Evolutionary conservation across 2,888 invertebrate genomes (phyloP).

Genomic region (Ophioninae sp.): DNA sequence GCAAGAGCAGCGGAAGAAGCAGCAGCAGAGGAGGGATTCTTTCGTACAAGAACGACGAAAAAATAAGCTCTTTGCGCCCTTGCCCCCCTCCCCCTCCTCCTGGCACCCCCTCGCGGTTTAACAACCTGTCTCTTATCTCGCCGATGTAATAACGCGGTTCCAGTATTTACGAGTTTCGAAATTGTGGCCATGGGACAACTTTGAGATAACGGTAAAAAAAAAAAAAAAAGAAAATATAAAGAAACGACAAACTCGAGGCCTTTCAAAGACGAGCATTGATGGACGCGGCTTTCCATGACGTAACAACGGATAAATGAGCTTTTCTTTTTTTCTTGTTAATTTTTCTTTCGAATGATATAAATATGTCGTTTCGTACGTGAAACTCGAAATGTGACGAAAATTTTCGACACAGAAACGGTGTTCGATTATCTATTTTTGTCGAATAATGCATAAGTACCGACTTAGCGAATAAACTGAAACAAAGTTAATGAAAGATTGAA

Average conservation of each 20-base stretch:
- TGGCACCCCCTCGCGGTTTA: constrained; percentile 52
- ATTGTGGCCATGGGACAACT: constrained; percentile 39
- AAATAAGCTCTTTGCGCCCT: constrained; percentile 22
- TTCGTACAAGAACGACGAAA: constrained; percentile 22
- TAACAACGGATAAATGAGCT: background rate
- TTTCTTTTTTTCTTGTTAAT: background rate
- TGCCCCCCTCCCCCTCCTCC: constrained; percentile 1
- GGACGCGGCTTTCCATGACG: background rate
- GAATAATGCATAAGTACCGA: no score
- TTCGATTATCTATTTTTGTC: no score
- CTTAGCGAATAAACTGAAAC: no score
- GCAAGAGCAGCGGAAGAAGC: constrained; percentile 15
- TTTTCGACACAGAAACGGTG: no score
- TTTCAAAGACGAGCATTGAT: constrained; percentile 16
- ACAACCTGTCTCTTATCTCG: constrained; percentile 62
- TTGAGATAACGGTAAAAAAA: constrained; percentile 29
- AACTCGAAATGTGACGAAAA: no score
- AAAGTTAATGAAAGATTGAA: no score
- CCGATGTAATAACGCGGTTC: constrained; percentile 59
- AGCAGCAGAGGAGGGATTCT: constrained; percentile 7
- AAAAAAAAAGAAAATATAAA: background rate
- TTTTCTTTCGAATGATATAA: background rate
- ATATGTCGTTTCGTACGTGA: background rate
- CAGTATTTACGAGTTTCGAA: constrained; percentile 58
- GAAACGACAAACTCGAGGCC: constrained; percentile 12